Evolutionary conservation across 2,888 invertebrate species (phyloP).

Genomic region (Tholera decimalis): DNA sequence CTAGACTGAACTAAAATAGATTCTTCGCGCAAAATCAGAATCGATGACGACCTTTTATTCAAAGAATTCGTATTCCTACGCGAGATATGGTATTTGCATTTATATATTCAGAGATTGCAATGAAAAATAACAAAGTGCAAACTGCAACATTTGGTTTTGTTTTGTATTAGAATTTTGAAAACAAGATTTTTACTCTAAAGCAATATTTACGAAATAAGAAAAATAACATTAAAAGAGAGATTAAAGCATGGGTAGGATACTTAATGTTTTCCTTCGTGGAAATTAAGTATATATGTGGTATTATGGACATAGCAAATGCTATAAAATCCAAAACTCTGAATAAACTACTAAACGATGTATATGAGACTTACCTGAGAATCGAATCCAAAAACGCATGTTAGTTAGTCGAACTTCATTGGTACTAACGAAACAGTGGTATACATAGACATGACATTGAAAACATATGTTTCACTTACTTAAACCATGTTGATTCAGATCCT

Average conservation of each 20-base stretch:
- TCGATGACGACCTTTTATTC: conserved; percentile 50
- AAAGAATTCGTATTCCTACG: conserved; percentile 26
- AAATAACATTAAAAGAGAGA: too few relatives aligned
- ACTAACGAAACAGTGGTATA: neutral
- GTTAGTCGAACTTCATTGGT: neutral
- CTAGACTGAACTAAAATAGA: conserved; percentile 1
- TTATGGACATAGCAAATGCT: too few relatives aligned
- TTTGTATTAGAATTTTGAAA: conserved; percentile 21
- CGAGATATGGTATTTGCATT: conserved; percentile 43
- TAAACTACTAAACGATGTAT: too few relatives aligned
- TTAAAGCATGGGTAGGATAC: too few relatives aligned
- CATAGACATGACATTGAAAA: conserved; percentile 11
- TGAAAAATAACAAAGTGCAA: conserved; percentile 40
- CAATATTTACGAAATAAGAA: neutral
- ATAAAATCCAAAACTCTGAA: neutral
- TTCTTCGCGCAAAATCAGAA: conserved; percentile 20
- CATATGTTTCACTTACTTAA: conserved; percentile 1
- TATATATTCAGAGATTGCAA: conserved; percentile 42
- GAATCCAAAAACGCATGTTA: neutral
- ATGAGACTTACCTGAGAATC: neutral
- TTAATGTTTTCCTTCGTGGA: too few relatives aligned
- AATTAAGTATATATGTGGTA: too few relatives aligned
- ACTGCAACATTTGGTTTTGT: conserved; percentile 17
- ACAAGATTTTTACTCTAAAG: conserved; percentile 1
- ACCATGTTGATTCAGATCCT: conserved; percentile 21